phyloP scores from a whole-genome alignment of 2,888 invertebrate species.

The Trissoscelio sp. region DNA sequence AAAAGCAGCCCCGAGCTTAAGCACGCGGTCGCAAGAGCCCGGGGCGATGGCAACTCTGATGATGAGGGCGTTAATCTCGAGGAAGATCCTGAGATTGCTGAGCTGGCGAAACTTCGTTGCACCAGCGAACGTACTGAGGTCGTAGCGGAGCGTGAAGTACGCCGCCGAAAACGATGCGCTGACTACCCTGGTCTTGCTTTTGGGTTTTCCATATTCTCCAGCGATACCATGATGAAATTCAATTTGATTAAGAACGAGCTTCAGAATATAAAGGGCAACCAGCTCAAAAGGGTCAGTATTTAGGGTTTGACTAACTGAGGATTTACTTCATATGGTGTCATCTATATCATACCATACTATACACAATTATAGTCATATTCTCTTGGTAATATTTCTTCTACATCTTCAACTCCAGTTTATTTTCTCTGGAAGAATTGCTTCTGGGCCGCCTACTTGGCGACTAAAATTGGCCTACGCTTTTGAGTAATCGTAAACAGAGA shows the following conservation, averaged over 20 bases:
- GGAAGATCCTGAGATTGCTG: slow-evolving; percentile 91
- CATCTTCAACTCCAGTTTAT: background rate
- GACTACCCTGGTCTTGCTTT: slow-evolving; percentile 97
- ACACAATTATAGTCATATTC: background rate
- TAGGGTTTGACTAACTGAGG: background rate
- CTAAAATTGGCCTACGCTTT: slow-evolving; percentile 4
- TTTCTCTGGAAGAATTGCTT: background rate
- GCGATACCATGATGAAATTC: slow-evolving; percentile 99
- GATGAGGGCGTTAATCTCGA: slow-evolving; percentile 84
- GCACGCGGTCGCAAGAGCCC: slow-evolving; percentile 83
- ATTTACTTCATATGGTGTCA: too few relatives aligned
- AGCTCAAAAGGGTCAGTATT: slow-evolving; percentile 96
- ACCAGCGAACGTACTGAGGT: slow-evolving; percentile 95
- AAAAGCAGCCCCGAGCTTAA: slow-evolving; percentile 75
- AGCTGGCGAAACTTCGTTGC: slow-evolving; percentile 93
- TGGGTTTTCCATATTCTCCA: slow-evolving; percentile 96
- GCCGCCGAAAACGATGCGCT: slow-evolving; percentile 91
- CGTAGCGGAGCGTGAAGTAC: slow-evolving; percentile 92
- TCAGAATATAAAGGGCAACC: slow-evolving; percentile 98
- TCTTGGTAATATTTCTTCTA: background rate
- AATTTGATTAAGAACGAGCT: slow-evolving; percentile 98
- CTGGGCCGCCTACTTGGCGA: background rate
- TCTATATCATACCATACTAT: too few relatives aligned
- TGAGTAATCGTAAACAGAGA: slow-evolving; percentile 9
- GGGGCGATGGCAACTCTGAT: slow-evolving; percentile 81